Base-by-base conservation (phyloP, 2,888 invertebrate genomes). In the Plebejus anna region DNA sequence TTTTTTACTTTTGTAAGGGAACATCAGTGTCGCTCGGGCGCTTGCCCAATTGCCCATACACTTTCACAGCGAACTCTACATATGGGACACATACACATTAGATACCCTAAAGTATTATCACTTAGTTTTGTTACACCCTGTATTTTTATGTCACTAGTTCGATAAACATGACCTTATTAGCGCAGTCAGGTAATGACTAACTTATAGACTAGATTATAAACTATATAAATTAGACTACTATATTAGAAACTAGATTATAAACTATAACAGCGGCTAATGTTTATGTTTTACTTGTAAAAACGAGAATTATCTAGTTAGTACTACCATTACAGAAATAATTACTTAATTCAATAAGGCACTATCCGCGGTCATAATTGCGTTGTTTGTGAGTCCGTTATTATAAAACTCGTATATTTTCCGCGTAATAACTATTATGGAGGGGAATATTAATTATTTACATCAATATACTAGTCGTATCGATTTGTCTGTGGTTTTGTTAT, bases 231-330 rank as follows among this genome's bases (percentile, higher is more conserved):
- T 32, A 32, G 32, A 1, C 32, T 32, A 32, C 32, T 32, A 2
- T 32, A 32, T 32, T 22, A 22, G 11, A 5, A 4, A 66, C 13
- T 66, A 13, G 13, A 32, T 66, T 66, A 66, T 66, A 32, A 13
- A 66, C 32, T 13, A 28, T 51, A 51, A 13, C 22, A 28, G 47
- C 32, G 11, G 28, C 28, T 47, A 72, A 72, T 47, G 47, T 11
- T 42, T 51, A 72, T 72, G 72, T 47, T 72, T 72, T 13, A 47
- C 47, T 47, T 72, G 72, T 72, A 51, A 72, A 51, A 28, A 72
- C 72, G 28, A 73, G 73, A 73, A 73, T 73, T 73, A 73, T 73
- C 73, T 73, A 47, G 73, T 73, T 73, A 73, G 73, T 72, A 28
- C 55, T 55, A 55, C 73, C 32, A 55, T 73, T 73, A 73, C 28